Base-by-base conservation (phyloP, 2,888 invertebrate genomes). In the Sthenelais limicola region DNA sequence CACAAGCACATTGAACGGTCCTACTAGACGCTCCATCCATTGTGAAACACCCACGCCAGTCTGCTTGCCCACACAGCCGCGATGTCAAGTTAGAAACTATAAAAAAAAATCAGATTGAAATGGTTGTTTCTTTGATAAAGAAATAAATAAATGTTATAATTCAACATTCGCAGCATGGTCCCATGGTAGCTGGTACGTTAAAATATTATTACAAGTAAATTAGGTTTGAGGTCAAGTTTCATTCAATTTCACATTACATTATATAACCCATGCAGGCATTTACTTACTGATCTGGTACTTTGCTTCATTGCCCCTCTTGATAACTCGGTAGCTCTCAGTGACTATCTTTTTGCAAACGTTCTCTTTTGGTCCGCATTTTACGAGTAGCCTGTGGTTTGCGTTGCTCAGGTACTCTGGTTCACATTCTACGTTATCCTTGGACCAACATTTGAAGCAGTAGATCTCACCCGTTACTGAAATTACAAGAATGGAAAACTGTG, bases 1-100 rank as follows among this genome's bases (percentile, higher is more conserved):
- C 78, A 74, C 84, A 84, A 21, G 80, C 75, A 66, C 84, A 84
- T 52, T 79, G 77, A 68, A 82, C 77, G 66, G 79, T 76, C 67
- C 81, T 75, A 3, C 82, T 79, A 21, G 80, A 78, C 15, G 80
- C 79, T 3, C 79, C 79, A 26, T 79, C 76, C 47, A 78, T 75
- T 30, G 73, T 78, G 4, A 47, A 68, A 68, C 84, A 84, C 0
- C 80, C 79, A 51, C 82, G 80, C 28, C 76, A 72, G 7, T 77
- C 73, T 15, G 76, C 79, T 9, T 75, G 66, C 12, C 70, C 70
- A 24, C 70, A 70, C 9, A 70, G 43, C 33, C 70, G 52, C 21
- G 70, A 70, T 4, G 54, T 54, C 28, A 70, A 26, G 38, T 52
- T 70, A 9, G 70, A 56, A 7, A 70, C 70, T 70, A 56, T 2